Evolutionary conservation across 2,113 vertebrate species (phyloP).

Genomic region (Heliornis fulica): DNA sequence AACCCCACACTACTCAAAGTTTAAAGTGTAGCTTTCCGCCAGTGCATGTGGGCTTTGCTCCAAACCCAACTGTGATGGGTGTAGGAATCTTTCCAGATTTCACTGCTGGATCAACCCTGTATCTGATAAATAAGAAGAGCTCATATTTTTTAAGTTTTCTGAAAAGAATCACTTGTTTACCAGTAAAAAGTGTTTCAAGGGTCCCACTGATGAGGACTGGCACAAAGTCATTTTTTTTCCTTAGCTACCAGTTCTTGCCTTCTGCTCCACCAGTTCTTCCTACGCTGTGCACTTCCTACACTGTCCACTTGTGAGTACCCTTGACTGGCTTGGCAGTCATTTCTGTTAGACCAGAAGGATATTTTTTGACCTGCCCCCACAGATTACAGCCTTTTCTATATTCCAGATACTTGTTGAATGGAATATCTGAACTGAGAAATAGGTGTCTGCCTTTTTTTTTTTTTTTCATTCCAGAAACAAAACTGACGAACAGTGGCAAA

Average conservation of each 20-base stretch:
- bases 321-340: not conserved
- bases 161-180: not conserved
- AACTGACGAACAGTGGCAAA: not conserved
- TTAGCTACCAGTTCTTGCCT: not conserved
- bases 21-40: not conserved
- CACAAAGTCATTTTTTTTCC: not conserved
- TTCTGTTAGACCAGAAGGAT: not conserved
- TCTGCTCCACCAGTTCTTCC: not conserved
- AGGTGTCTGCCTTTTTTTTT: not conserved
- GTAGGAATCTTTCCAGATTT: not conserved
- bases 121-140: not conserved
- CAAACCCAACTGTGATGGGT: not conserved
- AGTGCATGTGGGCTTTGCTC: not conserved
- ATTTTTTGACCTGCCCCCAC: not conserved
- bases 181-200: not conserved
- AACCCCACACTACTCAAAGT: not conserved
- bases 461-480: not conserved
- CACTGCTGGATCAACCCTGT: not conserved
- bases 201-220: not conserved
- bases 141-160: not conserved
- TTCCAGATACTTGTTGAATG: not conserved
- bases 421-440: not conserved
- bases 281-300: not conserved
- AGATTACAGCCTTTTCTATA: not conserved
- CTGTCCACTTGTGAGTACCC: not conserved